phyloP scores from a whole-genome alignment of 2,113 vertebrate genomes.

The Cyanistes caeruleus region DNA sequence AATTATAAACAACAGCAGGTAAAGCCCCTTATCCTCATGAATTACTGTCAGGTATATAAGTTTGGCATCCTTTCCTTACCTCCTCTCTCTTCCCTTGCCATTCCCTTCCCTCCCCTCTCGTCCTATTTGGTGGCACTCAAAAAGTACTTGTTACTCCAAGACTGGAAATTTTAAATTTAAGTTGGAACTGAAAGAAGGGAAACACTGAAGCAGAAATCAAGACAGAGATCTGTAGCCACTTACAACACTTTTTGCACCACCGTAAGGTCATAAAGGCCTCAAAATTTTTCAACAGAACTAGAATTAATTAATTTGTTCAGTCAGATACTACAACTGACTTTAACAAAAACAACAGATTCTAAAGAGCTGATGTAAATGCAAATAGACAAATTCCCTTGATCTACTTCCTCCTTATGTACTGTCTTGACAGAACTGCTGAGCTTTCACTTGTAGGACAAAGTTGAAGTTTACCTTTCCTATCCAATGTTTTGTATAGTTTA shows the following conservation, averaged over 20 bases:
- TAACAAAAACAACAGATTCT: background rate
- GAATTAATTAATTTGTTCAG: background rate
- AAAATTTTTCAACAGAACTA: background rate
- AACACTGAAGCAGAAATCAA: background rate
- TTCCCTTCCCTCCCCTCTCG: accelerated
- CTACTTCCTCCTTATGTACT: background rate
- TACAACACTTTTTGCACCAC: background rate
- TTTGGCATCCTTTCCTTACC: background rate
- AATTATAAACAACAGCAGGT: background rate
- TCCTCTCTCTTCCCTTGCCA: background rate
- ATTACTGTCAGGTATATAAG: background rate
- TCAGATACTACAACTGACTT: background rate
- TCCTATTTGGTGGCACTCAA: background rate
- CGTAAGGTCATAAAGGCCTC: background rate
- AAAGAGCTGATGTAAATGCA: background rate
- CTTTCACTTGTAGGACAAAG: background rate
- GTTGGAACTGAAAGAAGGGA: background rate
- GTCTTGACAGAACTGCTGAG: background rate
- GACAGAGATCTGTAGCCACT: background rate
- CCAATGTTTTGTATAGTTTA: background rate
- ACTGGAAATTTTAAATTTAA: background rate
- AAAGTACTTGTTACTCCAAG: background rate
- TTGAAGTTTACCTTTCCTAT: background rate
- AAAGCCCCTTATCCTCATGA: background rate
- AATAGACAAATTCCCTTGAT: constrained; percentile 8